Evolutionary conservation across 92 coral and sea anemone species (phyloP), one percentile per base, ranked within the genome.

Genomic region (Hydrozoanthus gracilis): DNA sequence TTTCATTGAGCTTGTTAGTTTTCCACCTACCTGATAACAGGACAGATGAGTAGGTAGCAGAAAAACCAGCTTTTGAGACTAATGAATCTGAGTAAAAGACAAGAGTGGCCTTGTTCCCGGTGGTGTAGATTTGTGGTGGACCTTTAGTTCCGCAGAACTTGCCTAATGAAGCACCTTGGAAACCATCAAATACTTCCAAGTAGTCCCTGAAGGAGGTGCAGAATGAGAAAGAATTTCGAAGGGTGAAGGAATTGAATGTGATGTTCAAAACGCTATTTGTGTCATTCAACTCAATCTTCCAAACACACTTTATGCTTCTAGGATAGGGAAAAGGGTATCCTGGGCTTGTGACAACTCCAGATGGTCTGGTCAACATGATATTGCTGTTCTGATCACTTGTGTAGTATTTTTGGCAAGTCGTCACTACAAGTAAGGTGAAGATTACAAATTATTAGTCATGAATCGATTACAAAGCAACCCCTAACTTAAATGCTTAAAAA

Each of bases 31-130:
- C 69, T 20, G 69, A 39, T 27, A 4, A 44, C 17, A 10, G 4
- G 52, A 78, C 27, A n/a, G 83, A 54, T 3, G 83, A 78, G 51
- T 78, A 78, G 27, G 51, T 11, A 13, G 83, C 83, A 9, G 83
- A 78, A 60, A 78, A 78, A 27, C 70, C 83, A 27, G 35, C 60
- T 70, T 58, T 44, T 39, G 51, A 12, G 3, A 6, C 2, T 7
- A 4, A 9, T 35, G 7, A 6, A 64, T 78, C 12, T 2, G 83
- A 78, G 69, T 56, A 8, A 58, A 78, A 78, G 52, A 78, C 69
- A 5, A 78, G 14, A 4, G 51, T 7, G 6, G 60, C 49, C 12
- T 3, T 55, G 52, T 55, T 78, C 44, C 83, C 83, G 11, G 69
- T 56, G 12, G 51, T 44, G 69, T 78, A 78, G 48, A 78, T 55